These are phyloP conservation scores for Bradypodion ventrale DNA, from an alignment of 2,797 vertebrate genomes.

Conservation along the genomic window DNA sequence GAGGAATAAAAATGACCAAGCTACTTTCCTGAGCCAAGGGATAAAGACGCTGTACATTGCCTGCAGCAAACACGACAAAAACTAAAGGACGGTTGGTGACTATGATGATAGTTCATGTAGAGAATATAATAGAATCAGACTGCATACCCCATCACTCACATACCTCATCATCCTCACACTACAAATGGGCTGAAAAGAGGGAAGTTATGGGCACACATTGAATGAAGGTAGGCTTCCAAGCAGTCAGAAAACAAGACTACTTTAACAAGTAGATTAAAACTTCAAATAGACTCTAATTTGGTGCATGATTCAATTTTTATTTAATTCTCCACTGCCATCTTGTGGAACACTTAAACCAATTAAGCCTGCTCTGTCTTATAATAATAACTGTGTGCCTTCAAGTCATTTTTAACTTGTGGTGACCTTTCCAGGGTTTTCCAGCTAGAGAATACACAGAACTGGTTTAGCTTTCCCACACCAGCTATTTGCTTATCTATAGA, in stretches of 20 bases:
- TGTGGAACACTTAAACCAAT: neutral
- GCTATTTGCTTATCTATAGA: too few relatives aligned
- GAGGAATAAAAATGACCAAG: neutral
- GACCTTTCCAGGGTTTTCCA: too few relatives aligned
- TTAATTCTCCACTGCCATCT: neutral
- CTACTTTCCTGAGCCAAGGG: neutral
- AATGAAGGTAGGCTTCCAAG: too few relatives aligned
- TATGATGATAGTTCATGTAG: neutral
- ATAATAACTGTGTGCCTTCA: too few relatives aligned
- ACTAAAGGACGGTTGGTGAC: neutral
- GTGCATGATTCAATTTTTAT: neutral
- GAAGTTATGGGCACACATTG: too few relatives aligned
- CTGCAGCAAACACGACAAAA: neutral
- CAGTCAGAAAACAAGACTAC: neutral
- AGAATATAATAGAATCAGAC: too few relatives aligned
- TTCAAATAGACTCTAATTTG: slow-evolving; percentile 11
- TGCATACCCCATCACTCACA: neutral
- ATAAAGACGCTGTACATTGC: too few relatives aligned
- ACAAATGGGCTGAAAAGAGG: too few relatives aligned
- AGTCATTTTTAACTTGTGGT: too few relatives aligned
- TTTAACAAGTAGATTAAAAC: neutral
- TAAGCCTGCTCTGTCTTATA: slow-evolving; percentile 5
- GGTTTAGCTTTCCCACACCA: too few relatives aligned
- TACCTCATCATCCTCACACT: too few relatives aligned
- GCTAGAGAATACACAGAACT: too few relatives aligned